These are phyloP conservation scores for Leptobrachium ailaonicum DNA, from an alignment of 2,113 vertebrate species.

Conservation along the genomic window DNA sequence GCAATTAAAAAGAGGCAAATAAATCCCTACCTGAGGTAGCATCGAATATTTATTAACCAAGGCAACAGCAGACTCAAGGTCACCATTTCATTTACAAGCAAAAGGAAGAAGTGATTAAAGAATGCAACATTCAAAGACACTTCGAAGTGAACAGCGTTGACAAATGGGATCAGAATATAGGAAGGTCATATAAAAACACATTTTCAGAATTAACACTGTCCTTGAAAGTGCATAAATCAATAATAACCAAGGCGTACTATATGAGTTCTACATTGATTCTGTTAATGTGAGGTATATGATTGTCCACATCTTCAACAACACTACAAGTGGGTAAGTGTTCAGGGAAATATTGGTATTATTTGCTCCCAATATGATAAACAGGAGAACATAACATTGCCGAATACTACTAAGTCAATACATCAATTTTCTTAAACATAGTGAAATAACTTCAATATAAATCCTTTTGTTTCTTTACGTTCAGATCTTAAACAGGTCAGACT, in stretches of 20 bases:
- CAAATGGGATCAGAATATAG: conserved; percentile 38
- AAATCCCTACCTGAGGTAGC: conserved; percentile 28
- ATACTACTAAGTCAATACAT: not conserved
- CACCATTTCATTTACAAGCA: conserved; percentile 37
- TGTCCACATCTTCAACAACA: not conserved
- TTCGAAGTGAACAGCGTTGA: conserved; percentile 32
- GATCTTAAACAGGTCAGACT: no score
- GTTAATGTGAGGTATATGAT: conserved; percentile 24
- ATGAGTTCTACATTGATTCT: conserved; percentile 25
- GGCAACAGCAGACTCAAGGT: conserved; percentile 30
- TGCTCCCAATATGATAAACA: not conserved
- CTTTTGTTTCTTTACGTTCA: no score
- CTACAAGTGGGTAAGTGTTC: not conserved
- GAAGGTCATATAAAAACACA: conserved; percentile 46
- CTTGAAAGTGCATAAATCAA: conserved; percentile 46
- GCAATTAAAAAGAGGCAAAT: conserved; percentile 12
- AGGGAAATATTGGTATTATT: not conserved
- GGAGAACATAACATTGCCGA: not conserved
- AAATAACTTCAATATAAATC: no score
- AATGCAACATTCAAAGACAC: conserved; percentile 41
- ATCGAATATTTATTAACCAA: conserved; percentile 43
- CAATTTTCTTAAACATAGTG: no score
- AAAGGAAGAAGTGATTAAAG: conserved; percentile 32
- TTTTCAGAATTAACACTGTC: conserved; percentile 44
- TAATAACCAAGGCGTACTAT: conserved; percentile 8